These are phyloP conservation scores for Oryctolagus cuniculus DNA, from an alignment of 2,113 vertebrate species.

Conservation along the genomic window DNA sequence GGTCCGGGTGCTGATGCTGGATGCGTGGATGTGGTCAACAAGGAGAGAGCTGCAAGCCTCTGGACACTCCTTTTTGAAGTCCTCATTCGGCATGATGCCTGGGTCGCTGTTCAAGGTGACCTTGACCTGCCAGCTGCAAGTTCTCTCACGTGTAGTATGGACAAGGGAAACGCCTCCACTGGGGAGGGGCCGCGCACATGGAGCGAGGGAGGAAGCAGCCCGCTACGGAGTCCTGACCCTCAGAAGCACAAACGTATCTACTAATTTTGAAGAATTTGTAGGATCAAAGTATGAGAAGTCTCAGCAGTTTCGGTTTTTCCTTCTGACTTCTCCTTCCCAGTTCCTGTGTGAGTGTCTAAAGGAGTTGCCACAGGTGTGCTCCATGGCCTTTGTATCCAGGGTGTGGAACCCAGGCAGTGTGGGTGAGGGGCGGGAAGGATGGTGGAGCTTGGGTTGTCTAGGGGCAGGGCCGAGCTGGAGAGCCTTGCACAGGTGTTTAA, in stretches of 20 bases:
- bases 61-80: slow-evolving; percentile 68
- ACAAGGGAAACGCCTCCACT: not conserved
- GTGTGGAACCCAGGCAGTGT: no score
- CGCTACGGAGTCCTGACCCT: not conserved
- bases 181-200: slow-evolving; percentile 52
- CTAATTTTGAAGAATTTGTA: not conserved
- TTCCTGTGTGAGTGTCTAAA: not conserved
- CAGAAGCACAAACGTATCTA: not conserved
- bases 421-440: not conserved
- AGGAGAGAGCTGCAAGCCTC: slow-evolving; percentile 62
- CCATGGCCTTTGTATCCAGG: not conserved
- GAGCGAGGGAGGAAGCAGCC: not conserved
- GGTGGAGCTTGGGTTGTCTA: not conserved
- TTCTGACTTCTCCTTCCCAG: not conserved
- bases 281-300: not conserved
- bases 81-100: not conserved
- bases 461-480: not conserved
- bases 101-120: no score
- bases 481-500: not conserved
- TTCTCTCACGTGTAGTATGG: not conserved
- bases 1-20: slow-evolving; percentile 35
- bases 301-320: not conserved
- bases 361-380: fast-evolving
- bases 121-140: slow-evolving; percentile 62
- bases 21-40: slow-evolving; percentile 71